A percentile compares a stretch with the other conserved stretches of the same genome.
Evolutionary conservation across 1,140 invertebrate species (phyloP).

Genomic region (Laupala kohalensis): DNA sequence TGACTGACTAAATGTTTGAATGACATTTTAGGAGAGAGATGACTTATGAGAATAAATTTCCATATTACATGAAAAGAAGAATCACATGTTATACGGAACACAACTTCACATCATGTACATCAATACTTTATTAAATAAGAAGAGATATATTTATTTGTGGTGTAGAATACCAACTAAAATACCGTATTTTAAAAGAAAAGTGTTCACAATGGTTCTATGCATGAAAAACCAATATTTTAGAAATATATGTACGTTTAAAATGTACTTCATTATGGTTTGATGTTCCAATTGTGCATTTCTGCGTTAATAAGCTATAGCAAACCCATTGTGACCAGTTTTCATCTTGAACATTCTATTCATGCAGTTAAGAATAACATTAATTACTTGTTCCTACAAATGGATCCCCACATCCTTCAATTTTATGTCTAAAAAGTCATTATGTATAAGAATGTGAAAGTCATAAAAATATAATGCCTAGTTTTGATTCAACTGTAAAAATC

Average conservation of each 20-base stretch:
- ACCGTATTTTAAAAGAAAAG: constrained; percentile 4
- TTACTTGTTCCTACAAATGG: not conserved
- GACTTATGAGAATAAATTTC: not conserved
- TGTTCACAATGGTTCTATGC: not conserved
- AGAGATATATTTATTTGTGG: not conserved
- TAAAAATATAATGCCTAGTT: not conserved
- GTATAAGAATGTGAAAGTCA: not conserved
- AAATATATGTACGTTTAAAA: not conserved
- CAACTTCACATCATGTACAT: not conserved
- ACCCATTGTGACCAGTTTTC: not conserved
- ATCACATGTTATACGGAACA: not conserved
- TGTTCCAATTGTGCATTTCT: not conserved
- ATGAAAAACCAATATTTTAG: not conserved
- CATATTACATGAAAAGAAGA: not conserved
- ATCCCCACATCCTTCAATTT: not conserved
- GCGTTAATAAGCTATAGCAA: not conserved
- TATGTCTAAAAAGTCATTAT: not conserved
- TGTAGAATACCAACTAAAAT: not conserved
- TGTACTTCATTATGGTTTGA: constrained; percentile 1
- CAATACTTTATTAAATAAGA: not conserved
- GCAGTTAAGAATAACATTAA: not conserved
- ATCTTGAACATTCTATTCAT: not conserved
- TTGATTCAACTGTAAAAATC: not conserved
- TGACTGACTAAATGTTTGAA: not conserved
- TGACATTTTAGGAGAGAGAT: constrained; percentile 1